A percentile compares a stretch with the other conserved stretches of the same genome.
Conservation (phyloP, 2,888 invertebrate genomes). For the Chrysomela aeneicollis region DNA sequence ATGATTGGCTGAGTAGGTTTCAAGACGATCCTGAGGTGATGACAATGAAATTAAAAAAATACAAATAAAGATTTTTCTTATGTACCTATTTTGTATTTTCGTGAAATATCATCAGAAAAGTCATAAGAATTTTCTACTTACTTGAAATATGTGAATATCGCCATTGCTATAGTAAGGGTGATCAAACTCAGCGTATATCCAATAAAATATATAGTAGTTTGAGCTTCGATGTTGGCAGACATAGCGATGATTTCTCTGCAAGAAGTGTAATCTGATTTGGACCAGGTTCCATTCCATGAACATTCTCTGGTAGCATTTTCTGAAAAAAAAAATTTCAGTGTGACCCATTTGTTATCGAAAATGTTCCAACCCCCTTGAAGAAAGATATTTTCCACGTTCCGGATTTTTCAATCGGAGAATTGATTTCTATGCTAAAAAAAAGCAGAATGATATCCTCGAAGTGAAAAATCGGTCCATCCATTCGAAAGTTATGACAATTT, state of each 20-base stretch:
- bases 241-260: constrained; percentile 71
- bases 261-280: constrained; percentile 77
- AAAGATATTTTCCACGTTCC: too few relatives aligned
- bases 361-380: too few relatives aligned
- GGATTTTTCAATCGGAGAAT: too few relatives aligned
- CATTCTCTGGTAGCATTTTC: constrained; percentile 89
- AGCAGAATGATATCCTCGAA: too few relatives aligned
- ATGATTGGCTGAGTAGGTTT: too few relatives aligned
- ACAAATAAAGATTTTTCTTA: too few relatives aligned
- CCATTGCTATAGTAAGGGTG: constrained; percentile 81
- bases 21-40: too few relatives aligned
- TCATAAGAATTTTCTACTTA: constrained; percentile 66
- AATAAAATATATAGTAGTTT: constrained; percentile 81
- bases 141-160: constrained; percentile 91
- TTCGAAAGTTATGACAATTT: too few relatives aligned
- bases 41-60: too few relatives aligned
- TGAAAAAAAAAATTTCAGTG: constrained; percentile 56
- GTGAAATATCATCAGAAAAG: background rate
- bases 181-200: constrained; percentile 87
- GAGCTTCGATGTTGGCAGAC: constrained; percentile 71
- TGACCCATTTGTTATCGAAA: background rate
- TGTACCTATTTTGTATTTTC: too few relatives aligned
- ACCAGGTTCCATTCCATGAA: constrained; percentile 82
- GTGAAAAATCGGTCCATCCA: too few relatives aligned
- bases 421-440: too few relatives aligned